A percentile compares a stretch with the other conserved stretches of the same genome.
Conservation (phyloP, 2,797 vertebrate genomes). For the Karalla daura region DNA sequence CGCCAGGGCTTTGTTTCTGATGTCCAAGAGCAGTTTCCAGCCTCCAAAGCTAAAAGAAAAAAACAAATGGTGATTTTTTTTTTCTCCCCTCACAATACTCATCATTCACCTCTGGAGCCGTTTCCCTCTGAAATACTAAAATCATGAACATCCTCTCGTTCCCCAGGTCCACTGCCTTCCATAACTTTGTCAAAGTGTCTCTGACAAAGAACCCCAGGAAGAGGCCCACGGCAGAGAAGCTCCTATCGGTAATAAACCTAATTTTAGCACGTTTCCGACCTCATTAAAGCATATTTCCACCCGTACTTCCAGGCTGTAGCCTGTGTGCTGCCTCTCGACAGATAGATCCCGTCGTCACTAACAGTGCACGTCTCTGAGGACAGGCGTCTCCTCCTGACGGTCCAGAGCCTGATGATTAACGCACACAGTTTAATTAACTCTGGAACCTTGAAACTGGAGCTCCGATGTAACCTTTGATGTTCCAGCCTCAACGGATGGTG, state of each 20-base stretch:
- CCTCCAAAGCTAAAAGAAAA: constrained; percentile 98
- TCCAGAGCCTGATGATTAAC: constrained; percentile 17
- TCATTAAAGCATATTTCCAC: no score
- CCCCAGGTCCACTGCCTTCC: constrained; percentile 92
- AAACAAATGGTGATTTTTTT: constrained; percentile 96
- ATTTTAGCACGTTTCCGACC: no score
- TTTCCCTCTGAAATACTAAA: no score
- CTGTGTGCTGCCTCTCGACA: neutral
- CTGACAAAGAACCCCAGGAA: constrained; percentile 98
- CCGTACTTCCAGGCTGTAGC: neutral
- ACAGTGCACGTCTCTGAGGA: constrained; percentile 1
- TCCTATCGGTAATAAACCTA: constrained; percentile 87
- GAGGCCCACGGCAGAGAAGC: constrained; percentile 95
- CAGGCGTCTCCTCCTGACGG: neutral
- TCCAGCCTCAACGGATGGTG: neutral
- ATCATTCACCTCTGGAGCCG: neutral
- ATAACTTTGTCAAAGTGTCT: constrained; percentile 97
- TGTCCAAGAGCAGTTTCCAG: constrained; percentile 98
- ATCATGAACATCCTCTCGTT: constrained; percentile 26
- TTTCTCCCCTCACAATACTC: neutral
- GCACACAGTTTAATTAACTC: constrained; percentile 4
- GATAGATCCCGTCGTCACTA: neutral
- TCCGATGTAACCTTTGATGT: constrained; percentile 1
- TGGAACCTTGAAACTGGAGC: neutral
- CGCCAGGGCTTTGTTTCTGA: constrained; percentile 95